Evolutionary conservation across 2,888 invertebrate species (phyloP).

Genomic region (Buathra laborator): DNA sequence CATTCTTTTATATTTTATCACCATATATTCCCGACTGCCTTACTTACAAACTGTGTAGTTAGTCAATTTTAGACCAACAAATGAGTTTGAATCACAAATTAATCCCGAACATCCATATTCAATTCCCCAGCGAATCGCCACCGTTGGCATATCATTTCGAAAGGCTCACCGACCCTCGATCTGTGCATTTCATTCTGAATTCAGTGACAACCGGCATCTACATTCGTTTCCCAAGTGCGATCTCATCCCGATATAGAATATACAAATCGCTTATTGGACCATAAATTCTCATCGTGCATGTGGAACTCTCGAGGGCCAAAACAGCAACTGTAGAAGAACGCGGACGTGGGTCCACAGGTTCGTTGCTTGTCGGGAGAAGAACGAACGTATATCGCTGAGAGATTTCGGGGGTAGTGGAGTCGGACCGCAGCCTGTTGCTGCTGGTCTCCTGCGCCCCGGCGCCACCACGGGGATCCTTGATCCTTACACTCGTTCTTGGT

Average conservation of each 20-base stretch:
- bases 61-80: not conserved
- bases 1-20: too few species aligned
- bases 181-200: constrained; percentile 24
- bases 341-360: constrained; percentile 74
- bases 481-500: constrained; percentile 77
- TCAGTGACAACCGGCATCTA: constrained; percentile 5
- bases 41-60: not conserved
- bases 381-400: constrained; percentile 55
- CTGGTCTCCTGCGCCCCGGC: constrained; percentile 68
- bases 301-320: constrained; percentile 72
- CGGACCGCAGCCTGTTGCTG: constrained; percentile 83
- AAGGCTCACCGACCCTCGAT: constrained; percentile 4
- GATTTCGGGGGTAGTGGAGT: constrained; percentile 66
- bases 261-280: constrained; percentile 78
- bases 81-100: constrained; percentile 4
- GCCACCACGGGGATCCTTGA: constrained; percentile 82
- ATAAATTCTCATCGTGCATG: constrained; percentile 81
- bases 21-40: too few species aligned
- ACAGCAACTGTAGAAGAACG: constrained; percentile 75
- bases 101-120: constrained; percentile 24
- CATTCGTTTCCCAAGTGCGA: constrained; percentile 27
- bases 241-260: constrained; percentile 58
- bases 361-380: constrained; percentile 58
- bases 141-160: constrained; percentile 29
- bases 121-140: not conserved